phyloP scores from a whole-genome alignment of 2,797 vertebrate species.

The Sebastes hopkinsi region DNA sequence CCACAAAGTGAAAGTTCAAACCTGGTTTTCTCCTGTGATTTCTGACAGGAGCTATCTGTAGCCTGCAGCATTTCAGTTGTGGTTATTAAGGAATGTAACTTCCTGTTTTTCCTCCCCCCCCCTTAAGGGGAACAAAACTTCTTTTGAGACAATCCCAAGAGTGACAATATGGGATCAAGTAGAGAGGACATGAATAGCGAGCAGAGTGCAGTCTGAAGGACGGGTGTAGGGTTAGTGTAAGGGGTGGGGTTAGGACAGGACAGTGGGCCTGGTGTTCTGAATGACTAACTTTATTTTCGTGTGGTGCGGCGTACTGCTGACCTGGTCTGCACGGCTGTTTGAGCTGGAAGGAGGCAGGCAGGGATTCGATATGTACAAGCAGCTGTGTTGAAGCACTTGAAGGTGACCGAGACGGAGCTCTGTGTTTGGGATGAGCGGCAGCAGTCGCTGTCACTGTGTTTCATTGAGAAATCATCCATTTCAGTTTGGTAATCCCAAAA shows the following conservation, averaged over 20 bases:
- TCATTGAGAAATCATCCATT: not conserved
- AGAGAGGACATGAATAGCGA: conserved; percentile 32
- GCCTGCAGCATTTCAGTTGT: conserved; percentile 20
- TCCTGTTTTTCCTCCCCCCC: conserved; percentile 20
- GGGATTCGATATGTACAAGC: conserved; percentile 3
- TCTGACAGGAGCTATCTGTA: not conserved
- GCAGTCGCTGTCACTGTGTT: not conserved
- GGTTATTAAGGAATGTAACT: conserved; percentile 41
- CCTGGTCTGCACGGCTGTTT: conserved; percentile 48
- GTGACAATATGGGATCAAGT: conserved; percentile 44
- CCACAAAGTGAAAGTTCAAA: not conserved
- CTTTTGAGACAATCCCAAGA: conserved; percentile 41
- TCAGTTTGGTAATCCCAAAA: not conserved
- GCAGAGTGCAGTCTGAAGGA: conserved; percentile 25
- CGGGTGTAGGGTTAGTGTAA: conserved; percentile 42
- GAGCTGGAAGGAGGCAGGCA: conserved; percentile 25
- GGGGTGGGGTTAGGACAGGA: conserved; percentile 53
- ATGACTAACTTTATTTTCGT: conserved; percentile 81
- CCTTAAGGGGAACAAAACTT: conserved; percentile 44
- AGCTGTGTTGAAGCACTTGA: conserved; percentile 35
- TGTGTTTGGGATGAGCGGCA: not conserved
- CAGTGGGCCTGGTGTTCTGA: conserved; percentile 74
- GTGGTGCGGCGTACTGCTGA: conserved; percentile 50
- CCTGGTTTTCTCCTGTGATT: not conserved
- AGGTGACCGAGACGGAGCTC: conserved; percentile 7